Evolutionary conservation across 2,888 invertebrate species (phyloP), one percentile per base, ranked within the genome.

Genomic region (Drosophila quinaria): DNA sequence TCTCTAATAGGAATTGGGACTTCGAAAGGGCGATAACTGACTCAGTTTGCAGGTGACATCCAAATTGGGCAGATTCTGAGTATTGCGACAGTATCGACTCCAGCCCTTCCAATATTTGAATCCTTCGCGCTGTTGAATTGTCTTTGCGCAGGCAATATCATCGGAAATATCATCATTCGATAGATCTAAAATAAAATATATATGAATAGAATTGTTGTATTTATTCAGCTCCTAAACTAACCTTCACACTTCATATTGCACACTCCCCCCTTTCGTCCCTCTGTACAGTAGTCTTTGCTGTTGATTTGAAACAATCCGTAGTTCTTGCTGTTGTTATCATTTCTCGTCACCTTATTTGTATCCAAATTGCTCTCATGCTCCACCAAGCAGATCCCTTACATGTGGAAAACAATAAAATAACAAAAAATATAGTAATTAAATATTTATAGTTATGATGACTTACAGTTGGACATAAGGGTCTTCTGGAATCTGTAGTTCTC

Each of bases 221-320:
- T 41, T 3, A 9, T 8, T 17, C 1, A 4, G 41, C 0, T 0
- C 4, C 3, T 13, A 5, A 4, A 39, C n/a, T 54, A 19, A 74
- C 74, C 95, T 94, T 96, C 96, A 91, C 96, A 96, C 87, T 95
- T 95, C 87, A 94, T 94, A 81, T 94, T 94, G 92, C 96, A 96
- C 42, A 94, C 91, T 1, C 96, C 96, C 3, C 96, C 96, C 69
- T 93, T 93, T 39, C 94, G 93, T 8, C 95, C 95, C 71, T 94
- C 94, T 71, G 94, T 94, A 90, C 96, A 96, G 94, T 95, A 96
- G 46, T 95, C 95, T 77, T 94, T 94, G 91, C 95, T 95, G 91
- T 94, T 95, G 72, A 96, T 96, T 94, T 92, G 95, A 82, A 95
- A 95, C 0, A 95, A 91, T 73, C 95, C 95, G 65, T 95, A 94